phyloP scores from a whole-genome alignment of 2,797 vertebrate species.

The Syndactyla subalaris region DNA sequence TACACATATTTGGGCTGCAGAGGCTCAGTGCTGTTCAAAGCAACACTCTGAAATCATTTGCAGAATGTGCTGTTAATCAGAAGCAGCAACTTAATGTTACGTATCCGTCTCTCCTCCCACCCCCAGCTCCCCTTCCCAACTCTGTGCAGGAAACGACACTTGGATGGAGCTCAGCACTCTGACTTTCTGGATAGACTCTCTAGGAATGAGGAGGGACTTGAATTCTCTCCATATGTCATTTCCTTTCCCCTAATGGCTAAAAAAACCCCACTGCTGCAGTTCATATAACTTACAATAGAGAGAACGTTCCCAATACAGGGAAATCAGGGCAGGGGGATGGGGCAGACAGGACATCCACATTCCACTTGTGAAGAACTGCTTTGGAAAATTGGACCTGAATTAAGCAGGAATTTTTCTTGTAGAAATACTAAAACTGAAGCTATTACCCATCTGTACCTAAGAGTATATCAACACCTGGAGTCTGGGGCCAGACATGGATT shows the following conservation, averaged over 20 bases:
- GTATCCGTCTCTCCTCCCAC: neutral
- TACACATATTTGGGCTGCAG: constrained; percentile 42
- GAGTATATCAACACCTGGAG: neutral
- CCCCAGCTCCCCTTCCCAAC: constrained; percentile 20
- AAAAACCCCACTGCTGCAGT: constrained; percentile 7
- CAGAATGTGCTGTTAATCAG: constrained; percentile 57
- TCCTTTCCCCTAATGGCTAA: constrained; percentile 61
- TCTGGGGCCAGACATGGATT: neutral
- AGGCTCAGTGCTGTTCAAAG: constrained; percentile 33
- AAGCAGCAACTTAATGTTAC: constrained; percentile 51
- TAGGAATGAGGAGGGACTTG: constrained; percentile 70
- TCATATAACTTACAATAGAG: neutral
- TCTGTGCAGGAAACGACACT: constrained; percentile 56
- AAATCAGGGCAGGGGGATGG: neutral
- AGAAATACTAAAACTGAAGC: neutral
- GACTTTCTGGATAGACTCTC: constrained; percentile 63
- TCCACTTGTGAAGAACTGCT: neutral
- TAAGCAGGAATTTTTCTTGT: neutral
- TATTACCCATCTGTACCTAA: neutral
- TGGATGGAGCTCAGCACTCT: constrained; percentile 43
- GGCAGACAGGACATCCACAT: neutral
- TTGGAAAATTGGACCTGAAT: neutral
- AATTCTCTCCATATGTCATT: constrained; percentile 67
- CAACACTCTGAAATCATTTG: constrained; percentile 29
- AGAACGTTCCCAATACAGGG: neutral